A percentile compares a stretch with the other conserved stretches of the same genome.
These are phyloP conservation scores for Bungarus multicinctus DNA, from an alignment of 2,113 vertebrate species.

Conservation along the genomic window DNA sequence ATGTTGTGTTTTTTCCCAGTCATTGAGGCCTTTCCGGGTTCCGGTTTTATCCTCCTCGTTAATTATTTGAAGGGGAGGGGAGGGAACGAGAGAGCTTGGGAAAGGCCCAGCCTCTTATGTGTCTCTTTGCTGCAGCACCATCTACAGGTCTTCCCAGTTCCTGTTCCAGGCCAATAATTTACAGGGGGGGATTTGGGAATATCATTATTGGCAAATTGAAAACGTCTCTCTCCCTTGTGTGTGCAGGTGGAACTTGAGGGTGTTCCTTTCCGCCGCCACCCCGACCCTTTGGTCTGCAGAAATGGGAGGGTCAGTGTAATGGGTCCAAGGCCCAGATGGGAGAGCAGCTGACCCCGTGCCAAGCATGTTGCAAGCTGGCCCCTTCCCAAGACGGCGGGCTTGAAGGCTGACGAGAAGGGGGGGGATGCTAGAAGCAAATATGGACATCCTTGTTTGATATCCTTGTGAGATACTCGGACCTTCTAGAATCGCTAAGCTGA, in stretches of 20 bases:
- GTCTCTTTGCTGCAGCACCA: conserved; percentile 39
- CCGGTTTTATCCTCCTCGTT: background rate
- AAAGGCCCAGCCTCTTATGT: background rate
- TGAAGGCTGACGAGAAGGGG: background rate
- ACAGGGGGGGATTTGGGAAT: background rate
- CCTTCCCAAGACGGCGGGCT: background rate
- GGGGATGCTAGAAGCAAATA: background rate
- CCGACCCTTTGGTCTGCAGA: background rate
- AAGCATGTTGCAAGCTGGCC: background rate
- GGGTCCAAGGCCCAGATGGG: background rate
- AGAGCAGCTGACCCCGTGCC: background rate
- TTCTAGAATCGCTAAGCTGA: background rate
- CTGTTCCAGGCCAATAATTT: background rate
- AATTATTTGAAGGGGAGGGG: background rate
- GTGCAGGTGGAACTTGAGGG: background rate
- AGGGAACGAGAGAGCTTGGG: background rate
- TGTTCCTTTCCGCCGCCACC: too few relatives aligned
- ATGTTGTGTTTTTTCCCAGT: background rate
- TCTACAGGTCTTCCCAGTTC: conserved; percentile 14
- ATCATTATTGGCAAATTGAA: background rate
- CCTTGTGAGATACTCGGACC: background rate
- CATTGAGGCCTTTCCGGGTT: background rate
- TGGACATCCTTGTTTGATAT: background rate
- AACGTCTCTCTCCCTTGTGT: background rate
- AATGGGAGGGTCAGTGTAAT: background rate